Percentiles rank a stretch among this genome's conserved stretches.
These are phyloP conservation scores for Rousettus madagascariensis DNA, from an alignment of 2,797 vertebrate species.

Conservation along the genomic window DNA sequence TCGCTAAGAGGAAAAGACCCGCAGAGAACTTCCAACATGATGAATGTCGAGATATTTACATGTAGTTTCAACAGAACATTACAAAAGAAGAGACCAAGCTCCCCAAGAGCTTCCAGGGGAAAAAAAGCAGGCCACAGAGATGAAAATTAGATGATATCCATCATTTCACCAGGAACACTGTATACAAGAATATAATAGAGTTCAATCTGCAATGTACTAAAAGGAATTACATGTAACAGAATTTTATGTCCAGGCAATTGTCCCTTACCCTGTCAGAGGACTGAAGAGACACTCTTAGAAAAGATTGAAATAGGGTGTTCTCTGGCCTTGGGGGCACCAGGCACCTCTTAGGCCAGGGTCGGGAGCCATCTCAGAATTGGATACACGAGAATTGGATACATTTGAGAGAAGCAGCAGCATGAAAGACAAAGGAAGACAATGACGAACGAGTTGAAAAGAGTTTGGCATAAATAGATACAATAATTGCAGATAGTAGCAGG, in stretches of 20 bases:
- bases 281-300: background rate
- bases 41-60: background rate
- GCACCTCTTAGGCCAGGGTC: background rate
- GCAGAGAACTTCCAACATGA: accelerated
- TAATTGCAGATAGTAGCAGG: background rate
- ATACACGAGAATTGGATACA: background rate
- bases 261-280: background rate
- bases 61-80: background rate
- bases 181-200: background rate
- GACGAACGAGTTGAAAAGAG: background rate
- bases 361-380: background rate
- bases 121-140: background rate
- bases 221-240: background rate
- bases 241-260: background rate
- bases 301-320: background rate
- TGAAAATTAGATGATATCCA: background rate
- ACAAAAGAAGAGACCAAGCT: background rate
- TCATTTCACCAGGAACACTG: background rate
- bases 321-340: background rate
- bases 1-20: background rate
- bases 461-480: background rate
- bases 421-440: background rate
- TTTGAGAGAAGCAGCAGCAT: background rate
- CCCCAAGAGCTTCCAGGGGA: background rate
- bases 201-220: background rate